Evolutionary conservation across 1,140 invertebrate genomes (phyloP), one percentile per base, ranked within the genome.

Genomic region (Chionoecetes opilio): DNA sequence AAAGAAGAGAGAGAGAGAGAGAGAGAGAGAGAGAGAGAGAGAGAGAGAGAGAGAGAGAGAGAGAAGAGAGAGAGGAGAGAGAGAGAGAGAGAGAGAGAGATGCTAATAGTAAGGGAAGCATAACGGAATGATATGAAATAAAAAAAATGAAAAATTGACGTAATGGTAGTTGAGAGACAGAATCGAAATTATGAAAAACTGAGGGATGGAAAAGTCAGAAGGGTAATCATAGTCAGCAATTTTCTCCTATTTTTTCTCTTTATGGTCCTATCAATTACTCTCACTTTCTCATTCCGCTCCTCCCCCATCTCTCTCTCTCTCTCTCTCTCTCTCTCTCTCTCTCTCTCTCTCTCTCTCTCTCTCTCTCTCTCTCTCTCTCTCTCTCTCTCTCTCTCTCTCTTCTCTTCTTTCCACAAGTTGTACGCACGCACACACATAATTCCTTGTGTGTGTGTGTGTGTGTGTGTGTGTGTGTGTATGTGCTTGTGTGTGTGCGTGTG

Each of bases 381-480:
- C 46, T 46, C 41, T 46, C 41, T 53, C 46, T 53, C 46, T 53
- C 46, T 53, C 46, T 53, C 46, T 53, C 46, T 53, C 11, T 14
- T 53, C 46, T 17, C 46, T 14, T 53, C 11, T 9, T 53, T 17
- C 46, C 2, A 11, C 46, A 53, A 53, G 46, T 53, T 53, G 8
- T 53, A 53, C 46, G 46, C 11, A 17, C 46, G 2, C 46, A 53
- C 38, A 41, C 14, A 41, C 5, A 3, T 41, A 41, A n/a, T n/a
- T 46, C 6, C 31, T 3, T 37, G 84, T 86, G 84, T 86, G 84
- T 86, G 84, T 86, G 84, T 86, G 84, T 86, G 84, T 86, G 84
- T 86, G 84, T 86, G 84, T 86, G 84, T 86, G 84, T 86, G 84
- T 86, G 84, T 86, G 84, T 86, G 84, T 86, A 31, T 86, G 84